phyloP scores from a whole-genome alignment of 2,113 vertebrate species.

The Zapus hudsonius region DNA sequence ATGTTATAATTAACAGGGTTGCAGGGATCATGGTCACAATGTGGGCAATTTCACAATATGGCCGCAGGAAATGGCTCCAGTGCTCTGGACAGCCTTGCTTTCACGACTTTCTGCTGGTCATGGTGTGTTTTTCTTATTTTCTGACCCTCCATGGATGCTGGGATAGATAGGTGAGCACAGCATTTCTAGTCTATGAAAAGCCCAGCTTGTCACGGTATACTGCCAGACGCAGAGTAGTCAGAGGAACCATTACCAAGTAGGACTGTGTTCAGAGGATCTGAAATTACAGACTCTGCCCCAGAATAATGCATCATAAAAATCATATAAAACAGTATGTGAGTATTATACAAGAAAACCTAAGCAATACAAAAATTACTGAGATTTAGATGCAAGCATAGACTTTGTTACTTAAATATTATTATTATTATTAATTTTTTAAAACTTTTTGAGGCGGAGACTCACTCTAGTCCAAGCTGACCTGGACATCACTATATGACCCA shows the following conservation, averaged over 20 bases:
- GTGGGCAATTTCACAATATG: not conserved
- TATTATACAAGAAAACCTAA: constrained; percentile 45
- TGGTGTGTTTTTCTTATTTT: not conserved
- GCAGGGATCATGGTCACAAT: not conserved
- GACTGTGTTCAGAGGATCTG: not conserved
- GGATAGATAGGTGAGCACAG: not conserved
- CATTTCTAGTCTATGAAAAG: not conserved
- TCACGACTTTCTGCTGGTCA: not conserved
- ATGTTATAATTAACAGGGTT: not conserved
- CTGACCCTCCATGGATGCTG: not conserved
- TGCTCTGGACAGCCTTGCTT: not conserved
- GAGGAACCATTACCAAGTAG: not conserved
- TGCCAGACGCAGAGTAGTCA: not conserved
- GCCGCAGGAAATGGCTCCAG: not conserved
- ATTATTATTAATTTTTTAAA: too few species aligned
- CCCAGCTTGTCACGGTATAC: not conserved
- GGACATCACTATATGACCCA: too few species aligned
- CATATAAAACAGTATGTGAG: not conserved
- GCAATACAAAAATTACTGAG: not conserved
- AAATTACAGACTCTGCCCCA: not conserved
- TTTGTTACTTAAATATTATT: not conserved
- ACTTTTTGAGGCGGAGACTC: too few species aligned
- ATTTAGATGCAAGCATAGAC: constrained; percentile 27
- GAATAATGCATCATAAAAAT: not conserved
- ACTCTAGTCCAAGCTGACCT: too few species aligned